A percentile compares a stretch with the other conserved stretches of the same genome.
phyloP scores from a whole-genome alignment of 2,888 invertebrate genomes.

The Sipha maydis region DNA sequence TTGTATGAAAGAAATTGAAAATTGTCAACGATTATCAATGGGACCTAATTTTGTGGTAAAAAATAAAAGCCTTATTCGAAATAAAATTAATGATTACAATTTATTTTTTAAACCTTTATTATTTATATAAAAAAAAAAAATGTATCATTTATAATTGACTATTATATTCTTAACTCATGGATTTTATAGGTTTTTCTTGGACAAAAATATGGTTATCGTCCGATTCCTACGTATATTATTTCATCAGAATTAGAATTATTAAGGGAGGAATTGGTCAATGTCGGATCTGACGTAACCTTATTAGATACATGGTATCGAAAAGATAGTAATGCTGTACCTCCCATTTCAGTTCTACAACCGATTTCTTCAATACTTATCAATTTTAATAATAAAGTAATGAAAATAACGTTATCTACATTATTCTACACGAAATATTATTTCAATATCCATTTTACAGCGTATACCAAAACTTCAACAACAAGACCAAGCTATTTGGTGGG shows the following conservation, averaged over 20 bases:
- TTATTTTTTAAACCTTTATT: not conserved
- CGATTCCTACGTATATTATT: constrained; percentile 94
- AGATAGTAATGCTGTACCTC: constrained; percentile 95
- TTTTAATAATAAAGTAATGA: constrained; percentile 92
- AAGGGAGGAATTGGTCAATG: constrained; percentile 83
- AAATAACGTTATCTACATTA: not conserved
- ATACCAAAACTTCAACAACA: constrained; percentile 95
- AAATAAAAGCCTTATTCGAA: constrained; percentile 33
- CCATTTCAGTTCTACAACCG: constrained; percentile 93
- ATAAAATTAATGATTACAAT: not conserved
- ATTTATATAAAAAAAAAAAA: too few species aligned
- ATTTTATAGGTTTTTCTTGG: constrained; percentile 83
- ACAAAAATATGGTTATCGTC: constrained; percentile 98
- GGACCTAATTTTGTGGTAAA: constrained; percentile 95
- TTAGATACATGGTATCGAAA: constrained; percentile 96
- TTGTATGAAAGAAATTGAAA: constrained; percentile 97
- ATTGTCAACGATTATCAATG: constrained; percentile 96
- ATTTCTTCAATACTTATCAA: constrained; percentile 96
- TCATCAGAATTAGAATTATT: constrained; percentile 90
- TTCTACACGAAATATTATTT: not conserved
- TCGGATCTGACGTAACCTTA: constrained; percentile 83
- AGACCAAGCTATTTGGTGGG: constrained; percentile 98
- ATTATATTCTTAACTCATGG: not conserved
- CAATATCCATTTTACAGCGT: constrained; percentile 73
- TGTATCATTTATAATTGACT: not conserved